Evolutionary conservation across 2,113 vertebrate species (phyloP), one percentile per base, ranked within the genome.

Genomic region (Anguilla japonica): DNA sequence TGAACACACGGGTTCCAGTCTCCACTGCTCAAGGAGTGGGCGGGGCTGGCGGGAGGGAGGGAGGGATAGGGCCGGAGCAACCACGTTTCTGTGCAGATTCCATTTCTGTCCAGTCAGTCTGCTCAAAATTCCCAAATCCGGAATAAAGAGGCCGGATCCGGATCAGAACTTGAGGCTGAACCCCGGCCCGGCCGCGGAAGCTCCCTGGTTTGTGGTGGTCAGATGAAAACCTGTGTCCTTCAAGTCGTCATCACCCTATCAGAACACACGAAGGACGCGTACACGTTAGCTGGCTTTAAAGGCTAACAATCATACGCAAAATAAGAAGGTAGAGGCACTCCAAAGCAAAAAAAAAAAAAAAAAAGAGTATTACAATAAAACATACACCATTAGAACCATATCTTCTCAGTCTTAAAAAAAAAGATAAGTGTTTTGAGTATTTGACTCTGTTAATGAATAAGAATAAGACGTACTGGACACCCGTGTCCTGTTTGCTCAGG

Each of bases 111-210:
- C 2, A 43, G 57, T 67, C 57, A n/a, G 63, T 87, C 81, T 14
- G 3, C 8, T 29, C 53, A 79, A 16, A 79, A 75, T 56, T 18
- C 56, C 14, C 29, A 5, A 67, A 75, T 29, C 71, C 71, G 26
- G n/a, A 26, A 22, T 26, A 13, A 29, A 75, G 20, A 22, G 5
- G 0, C 2, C 56, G 16, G 71, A 39, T 22, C 50, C 15, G 79
- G 56, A 81, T 96, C 91, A 99, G 89, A 99, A 99, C 87, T 99
- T 99, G 84, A 99, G 97, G 94, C 98, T 99, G 93, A 99, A 99
- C 41, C 98, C 98, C 0, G 98, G 98, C 1, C 98, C 98, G 0
- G 97, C 97, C 0, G 98, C 98, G 0, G 98, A 99, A 0, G 95
- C 98, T 41, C 98, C 98, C 93, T 99, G 98, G 75, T 97, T 99